Evolutionary conservation across 2,888 invertebrate species (phyloP).

Genomic region (Baronia brevicornis): DNA sequence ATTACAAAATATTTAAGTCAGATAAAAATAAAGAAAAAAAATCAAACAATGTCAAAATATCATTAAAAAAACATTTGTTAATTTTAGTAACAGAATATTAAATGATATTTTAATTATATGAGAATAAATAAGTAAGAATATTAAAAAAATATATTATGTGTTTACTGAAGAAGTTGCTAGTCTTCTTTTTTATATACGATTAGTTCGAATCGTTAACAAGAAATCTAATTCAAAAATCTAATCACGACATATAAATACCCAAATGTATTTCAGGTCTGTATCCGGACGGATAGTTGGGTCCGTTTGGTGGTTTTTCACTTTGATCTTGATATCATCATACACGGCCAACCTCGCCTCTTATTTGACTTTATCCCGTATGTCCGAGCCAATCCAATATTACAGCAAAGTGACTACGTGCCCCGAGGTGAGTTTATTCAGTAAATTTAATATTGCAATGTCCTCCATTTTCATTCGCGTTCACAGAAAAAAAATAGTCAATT

Average conservation of each 20-base stretch:
- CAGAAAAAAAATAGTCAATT: neutral
- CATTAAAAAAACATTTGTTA: too few relatives aligned
- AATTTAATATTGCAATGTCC: conserved; percentile 3
- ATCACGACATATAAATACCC: too few relatives aligned
- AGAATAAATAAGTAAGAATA: too few relatives aligned
- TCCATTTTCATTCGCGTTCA: neutral
- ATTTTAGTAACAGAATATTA: too few relatives aligned
- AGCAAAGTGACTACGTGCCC: conserved; percentile 50
- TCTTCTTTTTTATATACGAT: too few relatives aligned
- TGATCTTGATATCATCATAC: conserved; percentile 96
- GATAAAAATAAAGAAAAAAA: too few relatives aligned
- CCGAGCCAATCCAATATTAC: conserved; percentile 85
- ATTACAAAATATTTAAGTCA: too few relatives aligned
- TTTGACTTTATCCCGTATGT: conserved; percentile 94
- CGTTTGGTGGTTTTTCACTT: conserved; percentile 99
- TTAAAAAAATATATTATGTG: conserved; percentile 5
- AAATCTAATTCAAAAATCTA: too few relatives aligned
- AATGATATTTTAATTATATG: too few relatives aligned
- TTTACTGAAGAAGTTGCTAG: too few relatives aligned
- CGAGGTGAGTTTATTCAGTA: conserved; percentile 32
- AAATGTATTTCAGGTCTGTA: conserved; percentile 79
- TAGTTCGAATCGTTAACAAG: too few relatives aligned
- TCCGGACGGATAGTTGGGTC: conserved; percentile 95
- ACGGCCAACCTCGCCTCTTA: conserved; percentile 98
- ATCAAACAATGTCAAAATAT: too few relatives aligned